Base-by-base conservation (phyloP, 2,797 vertebrate genomes). In the Galago senegalensis region DNA sequence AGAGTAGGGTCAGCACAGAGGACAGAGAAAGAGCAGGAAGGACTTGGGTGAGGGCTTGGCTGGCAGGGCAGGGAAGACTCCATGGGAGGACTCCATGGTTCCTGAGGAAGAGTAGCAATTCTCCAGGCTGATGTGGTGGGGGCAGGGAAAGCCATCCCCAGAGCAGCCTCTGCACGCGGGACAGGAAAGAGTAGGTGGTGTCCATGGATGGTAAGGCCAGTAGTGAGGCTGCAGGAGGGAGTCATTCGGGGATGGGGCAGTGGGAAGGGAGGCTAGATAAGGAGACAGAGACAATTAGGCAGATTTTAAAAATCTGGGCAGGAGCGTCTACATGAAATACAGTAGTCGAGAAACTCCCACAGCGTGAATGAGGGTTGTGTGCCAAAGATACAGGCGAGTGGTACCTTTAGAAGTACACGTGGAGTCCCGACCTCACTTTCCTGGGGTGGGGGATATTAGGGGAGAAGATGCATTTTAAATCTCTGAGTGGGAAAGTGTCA, bases 1-100 rank as follows among this genome's bases (percentile, higher is more conserved):
- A 81, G 14, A n/a, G 16, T 2, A 1, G 6, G 0, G 29, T 27
- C 21, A 31, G 5, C 56, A 17, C 0, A 61, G 34, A 53, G 40
- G 11, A 31, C 21, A 0, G 18, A 65, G 27, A 5, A 75, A 87
- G 34, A 72, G 21, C 7, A 87, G 20, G n/a, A 40, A 81, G 18
- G 87, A 63, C 21, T n/a, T n/a, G 6, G 29, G 23, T 0, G 37
- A 89, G n/a, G 89, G 89, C 23, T 23, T 89, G 61, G 53, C 31
- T 37, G 34, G 5, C 0, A 9, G 43, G 20, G n/a, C 10, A 25
- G 2, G 12, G 80, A 75, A 80, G 18, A 43, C 21, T 81, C 87
- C 40, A 61, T 3, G 13, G 67, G 40, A 40, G 40, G 40, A 40
- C 40, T 40, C 40, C 6, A 43, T 43, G 40, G 18, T 7, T 80